phyloP scores from a whole-genome alignment of 1,140 invertebrate species.

The Diorhabda elongata region DNA sequence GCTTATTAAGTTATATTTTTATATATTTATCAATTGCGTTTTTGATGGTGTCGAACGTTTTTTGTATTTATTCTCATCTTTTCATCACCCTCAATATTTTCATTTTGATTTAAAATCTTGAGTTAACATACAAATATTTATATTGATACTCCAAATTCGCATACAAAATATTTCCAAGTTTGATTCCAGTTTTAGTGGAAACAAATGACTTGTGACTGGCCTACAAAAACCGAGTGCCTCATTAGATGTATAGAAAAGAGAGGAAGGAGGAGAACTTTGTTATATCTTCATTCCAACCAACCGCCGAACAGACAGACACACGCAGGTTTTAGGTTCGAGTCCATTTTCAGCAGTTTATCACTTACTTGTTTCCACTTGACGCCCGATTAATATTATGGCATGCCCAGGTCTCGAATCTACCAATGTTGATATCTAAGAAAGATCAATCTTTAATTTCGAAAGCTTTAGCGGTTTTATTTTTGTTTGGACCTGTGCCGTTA shows the following conservation, averaged over 20 bases:
- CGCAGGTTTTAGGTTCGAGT: conserved; percentile 39
- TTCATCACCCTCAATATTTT: too few relatives aligned
- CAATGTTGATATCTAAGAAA: conserved; percentile 24
- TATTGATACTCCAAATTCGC: too few relatives aligned
- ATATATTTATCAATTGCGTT: too few relatives aligned
- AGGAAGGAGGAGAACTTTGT: conserved; percentile 34
- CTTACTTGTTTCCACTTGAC: conserved; percentile 47
- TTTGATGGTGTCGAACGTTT: too few relatives aligned
- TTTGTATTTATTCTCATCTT: too few relatives aligned
- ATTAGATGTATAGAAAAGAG: neutral
- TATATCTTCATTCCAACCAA: conserved; percentile 40
- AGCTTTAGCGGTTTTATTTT: conserved; percentile 8
- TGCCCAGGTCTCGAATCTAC: conserved; percentile 40
- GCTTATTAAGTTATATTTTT: too few relatives aligned
- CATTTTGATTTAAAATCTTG: too few relatives aligned
- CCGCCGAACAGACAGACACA: conserved; percentile 32
- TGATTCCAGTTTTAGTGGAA: too few relatives aligned
- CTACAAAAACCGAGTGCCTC: neutral
- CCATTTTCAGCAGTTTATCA: conserved; percentile 47
- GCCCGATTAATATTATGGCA: conserved; percentile 47
- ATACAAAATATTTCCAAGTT: too few relatives aligned
- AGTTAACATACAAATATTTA: too few relatives aligned
- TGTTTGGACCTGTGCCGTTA: neutral
- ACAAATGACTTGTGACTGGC: neutral
- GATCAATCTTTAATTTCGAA: conserved; percentile 17